These are phyloP conservation scores for Polydrusus pterygomalis DNA, from an alignment of 2,888 invertebrate genomes.

Conservation along the genomic window DNA sequence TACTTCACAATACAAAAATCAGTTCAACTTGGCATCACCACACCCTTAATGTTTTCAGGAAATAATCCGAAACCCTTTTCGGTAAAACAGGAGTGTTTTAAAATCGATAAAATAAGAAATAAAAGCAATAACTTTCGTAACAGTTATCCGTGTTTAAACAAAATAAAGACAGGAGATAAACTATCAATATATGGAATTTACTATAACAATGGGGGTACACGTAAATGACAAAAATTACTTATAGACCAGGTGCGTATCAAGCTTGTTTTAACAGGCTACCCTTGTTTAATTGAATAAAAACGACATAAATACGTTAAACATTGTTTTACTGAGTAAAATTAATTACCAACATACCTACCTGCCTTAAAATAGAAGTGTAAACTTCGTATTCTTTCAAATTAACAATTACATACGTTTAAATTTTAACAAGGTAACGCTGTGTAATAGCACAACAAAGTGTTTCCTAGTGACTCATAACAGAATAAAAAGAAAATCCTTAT, in stretches of 20 bases:
- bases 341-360: not conserved
- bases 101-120: conserved; percentile 4
- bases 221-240: conserved; percentile 1
- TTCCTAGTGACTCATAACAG: conserved; percentile 33
- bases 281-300: too few species aligned
- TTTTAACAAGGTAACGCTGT: not conserved
- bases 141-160: conserved; percentile 5
- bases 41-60: too few species aligned
- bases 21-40: too few species aligned
- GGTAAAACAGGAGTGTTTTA: not conserved
- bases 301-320: too few species aligned
- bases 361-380: too few species aligned
- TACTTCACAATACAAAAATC: too few species aligned
- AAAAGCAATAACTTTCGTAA: conserved; percentile 1
- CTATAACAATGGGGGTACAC: conserved; percentile 31
- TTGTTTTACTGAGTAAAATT: too few species aligned
- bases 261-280: not conserved
- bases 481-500: conserved; percentile 36
- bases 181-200: conserved; percentile 37
- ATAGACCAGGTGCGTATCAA: not conserved
- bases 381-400: not conserved
- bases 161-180: conserved; percentile 35
- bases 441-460: conserved; percentile 21
- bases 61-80: not conserved
- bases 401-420: not conserved